Conservation (phyloP, 2,888 invertebrate species). For the Parthenolecanium corni region DNA sequence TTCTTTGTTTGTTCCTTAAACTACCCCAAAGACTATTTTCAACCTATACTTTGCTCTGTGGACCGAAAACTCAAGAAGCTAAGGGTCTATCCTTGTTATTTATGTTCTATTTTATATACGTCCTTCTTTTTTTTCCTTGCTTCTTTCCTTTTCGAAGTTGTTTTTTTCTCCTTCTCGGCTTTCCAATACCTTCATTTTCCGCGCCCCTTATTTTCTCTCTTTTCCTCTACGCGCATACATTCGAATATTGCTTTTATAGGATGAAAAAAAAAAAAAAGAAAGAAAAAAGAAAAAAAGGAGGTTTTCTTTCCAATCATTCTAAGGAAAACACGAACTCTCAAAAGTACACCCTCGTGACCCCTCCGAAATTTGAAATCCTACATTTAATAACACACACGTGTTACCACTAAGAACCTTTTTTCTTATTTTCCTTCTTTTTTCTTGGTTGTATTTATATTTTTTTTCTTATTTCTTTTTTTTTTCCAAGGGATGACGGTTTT, state of each 20-base stretch:
- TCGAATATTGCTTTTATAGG: slow-evolving; percentile 20
- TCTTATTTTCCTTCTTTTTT: slow-evolving; percentile 5
- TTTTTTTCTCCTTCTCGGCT: slow-evolving; percentile 7
- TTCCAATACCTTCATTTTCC: neutral
- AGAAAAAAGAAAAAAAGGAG: slow-evolving; percentile 16
- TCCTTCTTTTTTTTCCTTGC: slow-evolving; percentile 4
- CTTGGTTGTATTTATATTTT: slow-evolving; percentile 3
- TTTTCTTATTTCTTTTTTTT: slow-evolving; percentile 9
- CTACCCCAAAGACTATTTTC: slow-evolving; percentile 28
- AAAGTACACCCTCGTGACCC: slow-evolving; percentile 25
- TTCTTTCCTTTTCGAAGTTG: neutral
- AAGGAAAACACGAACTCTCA: slow-evolving; percentile 24
- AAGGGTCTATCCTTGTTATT: slow-evolving; percentile 28
- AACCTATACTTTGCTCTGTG: slow-evolving; percentile 28
- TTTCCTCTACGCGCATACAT: slow-evolving; percentile 3
- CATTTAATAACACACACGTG: slow-evolving; percentile 24
- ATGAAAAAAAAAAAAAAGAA: neutral
- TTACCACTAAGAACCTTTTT: slow-evolving; percentile 23
- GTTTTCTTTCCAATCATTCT: slow-evolving; percentile 27
- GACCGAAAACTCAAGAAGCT: slow-evolving; percentile 27
- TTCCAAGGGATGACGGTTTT: slow-evolving; percentile 3
- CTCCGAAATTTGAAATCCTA: slow-evolving; percentile 24
- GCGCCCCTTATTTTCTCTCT: too few relatives aligned
- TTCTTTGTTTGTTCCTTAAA: slow-evolving; percentile 20
- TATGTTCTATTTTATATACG: slow-evolving; percentile 24